Evolutionary conservation across 2,797 vertebrate genomes (phyloP), one percentile per base, ranked within the genome.

Genomic region (Naso thynnoides): DNA sequence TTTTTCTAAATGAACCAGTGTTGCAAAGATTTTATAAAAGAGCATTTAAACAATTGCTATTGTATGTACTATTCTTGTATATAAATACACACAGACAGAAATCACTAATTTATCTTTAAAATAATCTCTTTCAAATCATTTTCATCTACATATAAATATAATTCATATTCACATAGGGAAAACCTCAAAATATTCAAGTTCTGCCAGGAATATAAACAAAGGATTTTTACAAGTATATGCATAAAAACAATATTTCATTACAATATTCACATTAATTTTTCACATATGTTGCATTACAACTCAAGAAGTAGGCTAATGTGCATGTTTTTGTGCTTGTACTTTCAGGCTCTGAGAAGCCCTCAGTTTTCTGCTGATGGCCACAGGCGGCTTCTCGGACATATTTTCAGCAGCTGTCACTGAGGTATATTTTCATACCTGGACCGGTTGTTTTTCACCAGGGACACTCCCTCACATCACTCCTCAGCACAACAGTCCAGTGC

Each of bases 401-500:
- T 33, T n/a, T 44, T 36, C 31, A 33, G 6, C 6, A 31, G 27
- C 24, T 58, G 6, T 16, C 18, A 41, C 18, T 42, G 39, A 42
- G 29, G 38, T 24, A 41, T 8, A 18, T 66, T 13, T 18, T 23
- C 39, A 31, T 15, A 21, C 10, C 24, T 29, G 4, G 48, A 41
- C 36, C 2, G n/a, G 11, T 21, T 9, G n/a, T 6, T 38, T 38
- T 62, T 2, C 21, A 11, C 27, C 27, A 3, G 1, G n/a, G 0
- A 6, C n/a, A 1, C 24, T 33, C 19, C 8, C 5, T 33, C 19
- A 6, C 5, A 11, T 88, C 93, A 92, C 54, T 95, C 94, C 10
- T 93, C 91, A 10, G 86, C 63, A 39, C 85, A 9, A 36, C 80
- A 86, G 87, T 92, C 95, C 71, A 85, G 94, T 5, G 96, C 89